phyloP scores from a whole-genome alignment of 2,888 invertebrate species.

The Stenodera caucasica region DNA sequence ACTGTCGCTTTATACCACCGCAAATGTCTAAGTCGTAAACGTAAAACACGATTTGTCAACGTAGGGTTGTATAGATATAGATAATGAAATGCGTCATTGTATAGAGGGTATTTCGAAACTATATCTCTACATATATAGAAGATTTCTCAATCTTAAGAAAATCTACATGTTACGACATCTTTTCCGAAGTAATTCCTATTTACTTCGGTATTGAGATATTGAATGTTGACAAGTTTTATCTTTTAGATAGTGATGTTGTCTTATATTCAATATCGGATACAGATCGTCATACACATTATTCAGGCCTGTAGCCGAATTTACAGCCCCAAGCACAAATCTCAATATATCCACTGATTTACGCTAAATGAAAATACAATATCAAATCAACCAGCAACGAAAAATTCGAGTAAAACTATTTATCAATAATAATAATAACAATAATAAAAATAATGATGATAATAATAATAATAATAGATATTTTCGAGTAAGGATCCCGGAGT shows the following conservation, averaged over 20 bases:
- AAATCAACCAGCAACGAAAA: neutral
- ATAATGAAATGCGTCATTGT: slow-evolving; percentile 32
- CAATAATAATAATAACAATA: no score
- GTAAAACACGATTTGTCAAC: slow-evolving; percentile 42
- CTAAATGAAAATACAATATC: slow-evolving; percentile 1
- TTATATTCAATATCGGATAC: slow-evolving; percentile 50
- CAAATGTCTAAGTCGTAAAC: slow-evolving; percentile 39
- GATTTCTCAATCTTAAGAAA: slow-evolving; percentile 45
- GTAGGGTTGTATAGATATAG: slow-evolving; percentile 26
- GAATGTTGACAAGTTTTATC: slow-evolving; percentile 51
- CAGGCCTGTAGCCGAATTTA: slow-evolving; percentile 31
- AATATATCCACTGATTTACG: slow-evolving; percentile 39
- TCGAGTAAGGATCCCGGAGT: neutral
- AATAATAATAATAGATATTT: no score
- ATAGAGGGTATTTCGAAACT: slow-evolving; percentile 34
- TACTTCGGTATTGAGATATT: slow-evolving; percentile 45
- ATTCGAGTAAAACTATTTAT: no score
- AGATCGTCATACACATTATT: slow-evolving; percentile 45
- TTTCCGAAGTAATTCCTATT: slow-evolving; percentile 49
- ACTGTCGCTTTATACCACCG: slow-evolving; percentile 33
- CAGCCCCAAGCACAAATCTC: slow-evolving; percentile 39
- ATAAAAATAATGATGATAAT: no score
- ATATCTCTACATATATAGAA: slow-evolving; percentile 41
- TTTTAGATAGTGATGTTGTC: slow-evolving; percentile 46
- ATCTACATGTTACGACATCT: slow-evolving; percentile 46